phyloP scores from a whole-genome alignment of 2,797 vertebrate genomes.

The Streptopelia turtur region DNA sequence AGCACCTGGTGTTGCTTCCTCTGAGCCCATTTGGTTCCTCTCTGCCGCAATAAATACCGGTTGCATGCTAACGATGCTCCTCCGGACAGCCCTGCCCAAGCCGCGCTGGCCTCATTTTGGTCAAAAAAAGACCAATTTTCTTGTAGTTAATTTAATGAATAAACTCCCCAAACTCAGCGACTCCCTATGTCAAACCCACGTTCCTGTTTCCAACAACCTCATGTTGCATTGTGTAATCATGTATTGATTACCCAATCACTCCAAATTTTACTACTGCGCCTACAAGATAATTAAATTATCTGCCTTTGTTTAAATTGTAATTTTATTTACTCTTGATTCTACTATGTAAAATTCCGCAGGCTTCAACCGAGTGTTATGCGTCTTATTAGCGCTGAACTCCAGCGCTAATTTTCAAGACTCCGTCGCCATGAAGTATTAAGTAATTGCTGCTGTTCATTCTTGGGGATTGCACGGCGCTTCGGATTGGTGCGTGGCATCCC shows the following conservation, averaged over 20 bases:
- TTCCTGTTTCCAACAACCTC: neutral
- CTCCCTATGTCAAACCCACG: neutral
- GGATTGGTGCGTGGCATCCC: fast-evolving
- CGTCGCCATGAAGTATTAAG: constrained; percentile 9
- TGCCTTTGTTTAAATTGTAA: constrained; percentile 75
- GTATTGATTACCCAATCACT: constrained; percentile 73
- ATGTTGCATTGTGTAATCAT: neutral
- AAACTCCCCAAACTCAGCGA: too few species aligned
- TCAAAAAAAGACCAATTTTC: too few species aligned
- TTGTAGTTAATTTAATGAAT: too few species aligned
- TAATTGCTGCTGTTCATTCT: constrained; percentile 43
- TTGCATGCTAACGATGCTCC: fast-evolving
- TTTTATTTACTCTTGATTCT: constrained; percentile 76
- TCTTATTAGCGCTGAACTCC: neutral
- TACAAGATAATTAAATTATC: constrained; percentile 77
- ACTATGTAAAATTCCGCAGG: constrained; percentile 37
- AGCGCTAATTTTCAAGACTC: constrained; percentile 36
- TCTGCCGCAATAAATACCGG: neutral
- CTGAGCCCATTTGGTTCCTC: neutral
- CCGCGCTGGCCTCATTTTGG: neutral
- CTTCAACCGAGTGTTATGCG: neutral
- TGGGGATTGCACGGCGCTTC: neutral
- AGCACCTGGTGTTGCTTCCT: fast-evolving
- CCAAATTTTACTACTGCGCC: constrained; percentile 69
- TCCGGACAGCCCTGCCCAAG: neutral